A percentile compares a stretch with the other conserved stretches of the same genome.
phyloP scores from a whole-genome alignment of 30 jellyfish, hydroid and myxozoan species.

The Pelagia noctiluca region DNA sequence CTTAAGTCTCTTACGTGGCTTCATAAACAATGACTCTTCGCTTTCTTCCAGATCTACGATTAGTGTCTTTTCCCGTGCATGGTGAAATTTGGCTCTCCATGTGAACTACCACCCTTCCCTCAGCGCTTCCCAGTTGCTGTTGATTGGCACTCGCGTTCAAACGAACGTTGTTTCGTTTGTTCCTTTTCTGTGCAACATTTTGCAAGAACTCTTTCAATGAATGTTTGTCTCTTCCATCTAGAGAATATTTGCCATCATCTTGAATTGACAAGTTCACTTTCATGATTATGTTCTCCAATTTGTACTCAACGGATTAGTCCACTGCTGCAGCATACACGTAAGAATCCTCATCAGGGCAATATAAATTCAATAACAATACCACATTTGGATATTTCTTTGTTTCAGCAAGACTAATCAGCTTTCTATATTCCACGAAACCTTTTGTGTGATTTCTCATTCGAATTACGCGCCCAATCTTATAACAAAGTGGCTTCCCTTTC shows the following conservation, averaged over 20 bases:
- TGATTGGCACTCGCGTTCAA: neutral
- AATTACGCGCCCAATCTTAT: neutral
- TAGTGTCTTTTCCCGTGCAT: neutral
- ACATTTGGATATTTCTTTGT: constrained; percentile 16
- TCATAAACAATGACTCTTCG: neutral
- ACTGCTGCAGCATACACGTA: no score
- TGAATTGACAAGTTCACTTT: neutral
- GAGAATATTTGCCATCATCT: neutral
- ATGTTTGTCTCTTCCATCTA: neutral
- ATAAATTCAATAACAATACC: no score
- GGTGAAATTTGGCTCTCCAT: neutral
- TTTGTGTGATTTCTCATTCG: constrained; percentile 23
- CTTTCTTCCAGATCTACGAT: neutral
- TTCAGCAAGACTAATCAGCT: no score
- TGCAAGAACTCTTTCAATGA: neutral
- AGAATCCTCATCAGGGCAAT: no score
- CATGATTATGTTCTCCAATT: no score
- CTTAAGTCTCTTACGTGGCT: neutral
- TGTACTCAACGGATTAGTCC: no score
- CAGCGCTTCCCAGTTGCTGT: neutral
- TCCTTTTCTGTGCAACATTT: neutral
- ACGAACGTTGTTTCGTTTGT: neutral
- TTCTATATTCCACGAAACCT: constrained; percentile 19
- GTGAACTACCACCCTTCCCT: no score
- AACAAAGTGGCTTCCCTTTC: constrained; percentile 4